Evolutionary conservation across 2,113 vertebrate genomes (phyloP).

Genomic region (Cervus canadensis): DNA sequence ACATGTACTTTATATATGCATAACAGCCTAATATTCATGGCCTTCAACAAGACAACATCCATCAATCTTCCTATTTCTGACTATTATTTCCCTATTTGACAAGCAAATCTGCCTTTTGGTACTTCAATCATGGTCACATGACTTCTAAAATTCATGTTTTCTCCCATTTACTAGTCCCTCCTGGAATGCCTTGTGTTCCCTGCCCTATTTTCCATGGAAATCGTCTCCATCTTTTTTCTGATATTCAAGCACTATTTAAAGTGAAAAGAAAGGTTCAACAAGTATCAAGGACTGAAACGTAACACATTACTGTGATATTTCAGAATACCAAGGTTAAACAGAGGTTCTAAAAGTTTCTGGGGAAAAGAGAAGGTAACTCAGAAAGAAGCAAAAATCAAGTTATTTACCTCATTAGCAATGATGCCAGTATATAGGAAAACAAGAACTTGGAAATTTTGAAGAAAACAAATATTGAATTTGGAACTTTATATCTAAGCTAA

Average conservation of each 20-base stretch:
- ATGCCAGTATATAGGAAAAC: background rate
- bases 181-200: background rate
- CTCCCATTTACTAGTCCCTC: background rate
- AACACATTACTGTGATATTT: background rate
- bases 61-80: conserved; percentile 1
- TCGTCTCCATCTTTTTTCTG: background rate
- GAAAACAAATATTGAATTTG: background rate
- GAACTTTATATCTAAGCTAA: background rate
- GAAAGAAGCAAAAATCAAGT: conserved; percentile 19
- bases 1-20: background rate
- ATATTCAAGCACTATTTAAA: conserved; percentile 19
- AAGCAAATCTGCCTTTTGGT: background rate
- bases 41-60: background rate
- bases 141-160: background rate
- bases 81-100: background rate
- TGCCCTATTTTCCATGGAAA: background rate
- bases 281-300: background rate
- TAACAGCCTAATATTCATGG: background rate
- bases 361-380: background rate
- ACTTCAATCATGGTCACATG: background rate
- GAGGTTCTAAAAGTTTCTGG: background rate
- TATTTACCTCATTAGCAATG: background rate
- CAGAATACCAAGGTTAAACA: conserved; percentile 25
- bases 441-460: background rate
- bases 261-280: conserved; percentile 14